phyloP scores from a whole-genome alignment of 2,888 invertebrate genomes.

The Ectemnius continuus region DNA sequence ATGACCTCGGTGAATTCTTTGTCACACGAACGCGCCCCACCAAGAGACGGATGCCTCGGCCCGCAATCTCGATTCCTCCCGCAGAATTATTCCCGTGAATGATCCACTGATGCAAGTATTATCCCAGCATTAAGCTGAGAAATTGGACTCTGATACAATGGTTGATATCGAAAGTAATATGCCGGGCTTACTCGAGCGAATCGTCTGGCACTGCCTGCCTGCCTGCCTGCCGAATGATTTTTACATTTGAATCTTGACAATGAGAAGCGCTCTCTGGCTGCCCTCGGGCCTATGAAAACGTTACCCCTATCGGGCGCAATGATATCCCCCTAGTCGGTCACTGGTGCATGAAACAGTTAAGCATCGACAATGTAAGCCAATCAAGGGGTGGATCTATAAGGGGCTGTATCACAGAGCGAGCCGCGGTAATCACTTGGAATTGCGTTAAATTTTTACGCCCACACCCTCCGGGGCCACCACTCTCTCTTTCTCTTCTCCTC shows the following conservation, averaged over 20 bases:
- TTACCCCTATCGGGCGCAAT: conserved; percentile 76
- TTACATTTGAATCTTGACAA: conserved; percentile 63
- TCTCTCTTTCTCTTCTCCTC: conserved; percentile 23
- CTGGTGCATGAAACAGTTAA: conserved; percentile 78
- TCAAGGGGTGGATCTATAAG: conserved; percentile 70
- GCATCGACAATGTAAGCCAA: conserved; percentile 78
- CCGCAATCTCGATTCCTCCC: too few relatives aligned
- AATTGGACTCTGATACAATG: too few relatives aligned
- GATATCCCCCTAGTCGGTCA: conserved; percentile 74
- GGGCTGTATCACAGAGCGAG: conserved; percentile 67
- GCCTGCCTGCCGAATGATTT: conserved; percentile 42
- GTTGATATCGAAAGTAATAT: too few relatives aligned
- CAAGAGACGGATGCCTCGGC: too few relatives aligned
- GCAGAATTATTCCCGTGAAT: neutral
- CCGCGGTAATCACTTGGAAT: conserved; percentile 75
- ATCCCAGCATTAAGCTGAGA: too few relatives aligned
- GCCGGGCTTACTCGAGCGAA: conserved; percentile 12
- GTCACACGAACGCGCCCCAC: conserved; percentile 39
- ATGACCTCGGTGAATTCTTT: conserved; percentile 51
- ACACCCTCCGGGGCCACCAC: conserved; percentile 39
- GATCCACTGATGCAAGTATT: too few relatives aligned
- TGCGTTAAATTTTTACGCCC: conserved; percentile 75
- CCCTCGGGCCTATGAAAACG: conserved; percentile 70
- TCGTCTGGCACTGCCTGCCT: too few relatives aligned
- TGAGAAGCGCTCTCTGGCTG: conserved; percentile 37